These are phyloP conservation scores for Threskiornis aethiopicus DNA, from an alignment of 2,797 vertebrate species.

Conservation along the genomic window DNA sequence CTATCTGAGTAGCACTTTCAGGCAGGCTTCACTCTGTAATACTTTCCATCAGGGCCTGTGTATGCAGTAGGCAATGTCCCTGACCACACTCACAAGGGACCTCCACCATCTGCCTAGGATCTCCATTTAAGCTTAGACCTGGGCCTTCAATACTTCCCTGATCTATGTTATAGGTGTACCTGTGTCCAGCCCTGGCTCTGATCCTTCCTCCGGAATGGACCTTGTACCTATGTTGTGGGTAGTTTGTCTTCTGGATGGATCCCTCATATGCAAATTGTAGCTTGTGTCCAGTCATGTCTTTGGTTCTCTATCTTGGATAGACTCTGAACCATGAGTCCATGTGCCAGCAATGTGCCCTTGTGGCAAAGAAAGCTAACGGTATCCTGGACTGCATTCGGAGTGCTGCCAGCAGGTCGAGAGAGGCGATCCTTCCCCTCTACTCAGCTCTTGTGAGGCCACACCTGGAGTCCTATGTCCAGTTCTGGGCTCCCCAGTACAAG, in stretches of 20 bases:
- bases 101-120: not conserved
- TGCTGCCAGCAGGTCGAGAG: not conserved
- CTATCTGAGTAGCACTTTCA: not conserved
- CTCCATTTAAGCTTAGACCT: not conserved
- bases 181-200: not conserved
- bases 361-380: not conserved
- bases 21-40: not conserved
- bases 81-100: not conserved
- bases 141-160: not conserved
- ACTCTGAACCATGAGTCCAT: too few relatives aligned
- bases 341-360: not conserved
- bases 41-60: not conserved
- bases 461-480: not conserved
- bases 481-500: too few relatives aligned
- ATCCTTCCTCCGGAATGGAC: not conserved
- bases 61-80: not conserved
- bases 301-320: too few relatives aligned
- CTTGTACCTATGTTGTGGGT: too few relatives aligned
- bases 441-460: not conserved
- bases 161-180: not conserved
- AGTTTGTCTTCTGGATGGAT: too few relatives aligned
- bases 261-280: too few relatives aligned
- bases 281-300: too few relatives aligned
- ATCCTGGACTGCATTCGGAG: not conserved
- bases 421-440: not conserved